These are phyloP conservation scores for Bursaphelenchus mucronatus DNA, from an alignment of 1,140 invertebrate species.

Conservation along the genomic window DNA sequence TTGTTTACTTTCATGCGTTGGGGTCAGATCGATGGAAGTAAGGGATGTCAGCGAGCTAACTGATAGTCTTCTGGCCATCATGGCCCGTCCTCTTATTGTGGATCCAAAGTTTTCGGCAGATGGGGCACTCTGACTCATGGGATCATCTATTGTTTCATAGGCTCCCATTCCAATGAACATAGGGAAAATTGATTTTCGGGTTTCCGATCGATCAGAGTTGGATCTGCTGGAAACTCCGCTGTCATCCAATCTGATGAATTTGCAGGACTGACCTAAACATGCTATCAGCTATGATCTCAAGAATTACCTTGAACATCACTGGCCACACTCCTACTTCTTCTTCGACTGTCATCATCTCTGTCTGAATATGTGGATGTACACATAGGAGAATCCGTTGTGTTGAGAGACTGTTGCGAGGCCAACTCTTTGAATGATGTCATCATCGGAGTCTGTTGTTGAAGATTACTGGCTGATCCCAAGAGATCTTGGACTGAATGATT, in stretches of 20 bases:
- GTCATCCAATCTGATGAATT: conserved; percentile 44
- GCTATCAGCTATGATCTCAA: not conserved
- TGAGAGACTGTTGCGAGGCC: conserved; percentile 13
- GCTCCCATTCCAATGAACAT: conserved; percentile 53
- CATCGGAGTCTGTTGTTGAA: conserved; percentile 24
- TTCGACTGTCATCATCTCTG: not conserved
- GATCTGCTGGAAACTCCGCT: conserved; percentile 11
- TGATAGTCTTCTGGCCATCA: conserved; percentile 47
- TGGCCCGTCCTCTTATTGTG: conserved; percentile 23
- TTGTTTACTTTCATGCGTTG: conserved; percentile 41
- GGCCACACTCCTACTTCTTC: conserved; percentile 12
- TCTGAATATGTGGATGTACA: conserved; percentile 28
- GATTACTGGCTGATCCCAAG: conserved; percentile 14
- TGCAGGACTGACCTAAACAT: conserved; percentile 24
- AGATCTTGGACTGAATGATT: not conserved
- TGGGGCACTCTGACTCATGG: conserved; percentile 24
- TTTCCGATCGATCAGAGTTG: conserved; percentile 22
- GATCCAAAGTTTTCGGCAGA: conserved; percentile 6
- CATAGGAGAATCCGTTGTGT: conserved; percentile 41
- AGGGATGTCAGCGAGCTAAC: conserved; percentile 53
- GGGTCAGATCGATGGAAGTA: conserved; percentile 57
- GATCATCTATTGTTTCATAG: conserved; percentile 13
- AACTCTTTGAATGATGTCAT: conserved; percentile 54
- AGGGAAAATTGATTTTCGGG: conserved; percentile 47
- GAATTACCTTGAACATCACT: not conserved